Evolutionary conservation across 2,113 vertebrate species (phyloP), one percentile per base, ranked within the genome.

Genomic region (Callithrix jacchus): DNA sequence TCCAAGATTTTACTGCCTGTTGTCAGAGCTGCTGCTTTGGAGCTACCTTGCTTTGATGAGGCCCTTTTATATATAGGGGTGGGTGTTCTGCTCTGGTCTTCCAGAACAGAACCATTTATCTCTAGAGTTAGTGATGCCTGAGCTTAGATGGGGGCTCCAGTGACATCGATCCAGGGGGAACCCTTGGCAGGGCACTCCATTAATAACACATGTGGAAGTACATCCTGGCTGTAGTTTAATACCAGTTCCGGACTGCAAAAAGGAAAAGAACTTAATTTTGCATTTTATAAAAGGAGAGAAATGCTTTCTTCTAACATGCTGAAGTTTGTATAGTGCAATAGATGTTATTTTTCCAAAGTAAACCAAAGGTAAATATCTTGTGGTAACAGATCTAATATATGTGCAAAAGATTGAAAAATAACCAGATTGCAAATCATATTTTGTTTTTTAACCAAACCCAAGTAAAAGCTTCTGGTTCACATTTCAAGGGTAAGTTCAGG

Each of bases 261-360:
- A 96, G 89, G 89, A 77, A 92, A 97, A 96, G 64, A 97, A 95
- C n/a, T 89, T 94, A 20, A 42, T 1, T 95, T 93, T 93, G 3
- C 0, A 92, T 95, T 49, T 93, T 84, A n/a, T 58, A 70, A 30
- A 64, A 64, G 61, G 27, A 95, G 96, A 94, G 95, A 97, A 96
- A 92, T 83, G 73, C 97, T 98, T 94, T 96, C 96, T 97, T 98
- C 97, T 91, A 95, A 97, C 95, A 96, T 87, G 98, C 98, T 98
- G 97, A 98, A 98, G 97, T 98, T 97, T 97, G 92, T 68, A 95
- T 96, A 97, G 96, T 98, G 95, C 98, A 98, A 97, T 91, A 97
- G 96, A 94, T 96, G 86, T 85, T n/a, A 97, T 98, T 98, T 97
- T 97, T 97, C 95, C 97, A 96, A 98, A 96, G 97, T 94, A 98